A percentile compares a stretch with the other conserved stretches of the same genome.
Conservation (phyloP, 1,140 invertebrate species). For the Diorhabda elongata region DNA sequence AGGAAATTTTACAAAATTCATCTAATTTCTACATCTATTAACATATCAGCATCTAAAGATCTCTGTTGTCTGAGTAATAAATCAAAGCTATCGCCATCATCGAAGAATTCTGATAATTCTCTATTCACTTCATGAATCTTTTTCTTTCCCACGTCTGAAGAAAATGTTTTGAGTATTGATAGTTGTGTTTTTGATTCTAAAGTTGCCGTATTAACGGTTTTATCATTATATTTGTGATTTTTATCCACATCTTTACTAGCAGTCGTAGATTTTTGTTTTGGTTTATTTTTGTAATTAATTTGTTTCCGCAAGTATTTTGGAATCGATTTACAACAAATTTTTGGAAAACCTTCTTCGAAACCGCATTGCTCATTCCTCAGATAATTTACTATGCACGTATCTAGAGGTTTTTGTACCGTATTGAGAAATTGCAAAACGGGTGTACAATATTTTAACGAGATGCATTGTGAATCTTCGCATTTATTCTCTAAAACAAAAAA, state of each 20-base stretch:
- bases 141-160: not conserved
- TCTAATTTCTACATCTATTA: conserved; percentile 10
- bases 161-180: not conserved
- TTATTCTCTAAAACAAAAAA: not conserved
- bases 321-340: conserved; percentile 16
- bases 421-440: conserved; percentile 12
- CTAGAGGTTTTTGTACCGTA: conserved; percentile 10
- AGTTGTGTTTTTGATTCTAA: not conserved
- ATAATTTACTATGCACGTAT: conserved; percentile 11
- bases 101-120: not conserved
- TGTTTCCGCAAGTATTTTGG: conserved; percentile 8
- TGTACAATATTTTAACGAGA: conserved; percentile 5
- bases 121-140: not conserved
- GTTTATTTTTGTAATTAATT: not conserved
- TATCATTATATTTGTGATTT: not conserved
- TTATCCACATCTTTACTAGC: not conserved
- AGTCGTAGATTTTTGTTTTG: not conserved
- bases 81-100: conserved; percentile 3
- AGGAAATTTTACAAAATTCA: not conserved
- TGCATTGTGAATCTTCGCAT: conserved; percentile 4
- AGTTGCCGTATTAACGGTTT: not conserved
- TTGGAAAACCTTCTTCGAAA: conserved; percentile 19
- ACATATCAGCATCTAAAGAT: conserved; percentile 5
- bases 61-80: conserved; percentile 3
- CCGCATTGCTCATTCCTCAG: conserved; percentile 17